Base-by-base conservation (phyloP, 92 coral and sea anemone genomes). In the Porites rus region DNA sequence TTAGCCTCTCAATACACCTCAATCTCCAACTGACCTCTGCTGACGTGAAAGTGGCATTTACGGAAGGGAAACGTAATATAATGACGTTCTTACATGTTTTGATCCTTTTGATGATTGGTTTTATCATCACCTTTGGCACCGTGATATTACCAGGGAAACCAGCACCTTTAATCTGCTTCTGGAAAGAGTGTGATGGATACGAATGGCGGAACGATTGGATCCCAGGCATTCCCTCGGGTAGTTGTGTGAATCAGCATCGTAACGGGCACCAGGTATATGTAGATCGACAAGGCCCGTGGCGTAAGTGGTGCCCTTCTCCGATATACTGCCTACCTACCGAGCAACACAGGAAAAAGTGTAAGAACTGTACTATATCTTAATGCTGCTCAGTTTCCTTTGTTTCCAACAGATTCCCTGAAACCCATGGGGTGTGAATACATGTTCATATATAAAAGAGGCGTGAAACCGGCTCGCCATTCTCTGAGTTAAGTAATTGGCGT, bases 201-300 rank as follows among this genome's bases (percentile, higher is more conserved):
- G 88, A 94, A 56, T 96, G 98, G 98, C 79, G 93, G 21, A 89
- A 94, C 61, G 90, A 91, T 18, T 96, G 93, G 91, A 53, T 65
- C 24, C 98, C 98, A 0, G 65, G 84, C 31, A 65, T 90, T 0
- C 89, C 91, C 0, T 5, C 24, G 6, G 98, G 95, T 14, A 83
- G 74, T 20, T 95, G 98, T 56, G 77, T 74, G 14, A 31, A 78
- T 25, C 98, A 95, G 74, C 46, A 19, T 20, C 89, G 98, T 63
- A 31, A 58, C 2, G 90, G 93, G 1, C 91, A 87, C 31, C 90
- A 83, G 56, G 85, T 89, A 59, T 76, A 88, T 65, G 46, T 74
- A n/a, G 82, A 87, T 0, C 94, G 93, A 61, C 62, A 84, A 16
- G 92, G 95, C 11, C 85, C 75, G 59, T 93, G 91, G 38, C 67